Percentiles rank a stretch among this genome's conserved stretches.
These are phyloP conservation scores for Eupithecia centaureata DNA, from an alignment of 2,888 invertebrate genomes.

Conservation along the genomic window DNA sequence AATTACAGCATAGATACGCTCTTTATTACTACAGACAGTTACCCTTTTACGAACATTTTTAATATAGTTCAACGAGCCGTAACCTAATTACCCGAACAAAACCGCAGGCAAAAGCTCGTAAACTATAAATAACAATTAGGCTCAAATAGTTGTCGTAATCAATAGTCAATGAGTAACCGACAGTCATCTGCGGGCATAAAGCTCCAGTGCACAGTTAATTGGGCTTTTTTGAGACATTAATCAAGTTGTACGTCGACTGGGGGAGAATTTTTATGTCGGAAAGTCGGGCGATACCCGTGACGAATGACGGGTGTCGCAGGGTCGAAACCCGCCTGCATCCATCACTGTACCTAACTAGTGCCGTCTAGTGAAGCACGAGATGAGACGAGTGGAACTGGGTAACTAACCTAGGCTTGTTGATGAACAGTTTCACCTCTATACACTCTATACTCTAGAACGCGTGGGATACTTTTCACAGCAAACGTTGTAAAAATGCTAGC, in stretches of 20 bases:
- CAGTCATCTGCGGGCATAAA: conserved; percentile 61
- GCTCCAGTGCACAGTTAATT: conserved; percentile 75
- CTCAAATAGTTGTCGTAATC: conserved; percentile 26
- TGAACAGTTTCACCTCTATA: too few species aligned
- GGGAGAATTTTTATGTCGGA: conserved; percentile 76
- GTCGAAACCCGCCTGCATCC: conserved; percentile 65
- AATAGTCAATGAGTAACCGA: conserved; percentile 42
- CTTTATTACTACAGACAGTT: neutral
- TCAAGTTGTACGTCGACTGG: conserved; percentile 70
- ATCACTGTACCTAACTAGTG: conserved; percentile 55
- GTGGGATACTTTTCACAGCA: too few species aligned
- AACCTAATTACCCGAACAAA: neutral
- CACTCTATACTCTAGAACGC: too few species aligned
- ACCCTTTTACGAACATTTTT: neutral
- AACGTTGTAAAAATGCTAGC: too few species aligned
- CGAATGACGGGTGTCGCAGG: conserved; percentile 64
- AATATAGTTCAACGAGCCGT: neutral
- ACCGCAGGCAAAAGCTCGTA: conserved; percentile 7
- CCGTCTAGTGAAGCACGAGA: neutral
- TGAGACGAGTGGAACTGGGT: too few species aligned
- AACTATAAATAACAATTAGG: conserved; percentile 33
- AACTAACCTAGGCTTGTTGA: too few species aligned
- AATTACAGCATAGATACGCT: neutral
- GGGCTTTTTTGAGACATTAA: conserved; percentile 81
- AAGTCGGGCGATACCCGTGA: conserved; percentile 67